Percentiles rank a stretch among this genome's conserved stretches.
These are phyloP conservation scores for Xestia rhomboidea DNA, from an alignment of 2,888 invertebrate species.

Conservation along the genomic window DNA sequence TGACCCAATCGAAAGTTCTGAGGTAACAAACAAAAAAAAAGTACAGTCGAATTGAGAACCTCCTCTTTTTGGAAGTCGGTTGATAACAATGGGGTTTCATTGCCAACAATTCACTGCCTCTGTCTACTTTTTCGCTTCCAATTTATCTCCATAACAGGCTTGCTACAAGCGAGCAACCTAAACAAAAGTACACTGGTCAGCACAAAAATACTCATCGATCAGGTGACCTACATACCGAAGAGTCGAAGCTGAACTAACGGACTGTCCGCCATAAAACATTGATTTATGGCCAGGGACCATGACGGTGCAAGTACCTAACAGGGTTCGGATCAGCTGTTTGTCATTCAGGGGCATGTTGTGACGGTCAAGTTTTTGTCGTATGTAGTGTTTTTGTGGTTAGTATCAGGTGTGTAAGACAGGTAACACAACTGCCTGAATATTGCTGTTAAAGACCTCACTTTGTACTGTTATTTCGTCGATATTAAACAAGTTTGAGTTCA, in stretches of 20 bases:
- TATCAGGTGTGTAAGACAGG: not conserved
- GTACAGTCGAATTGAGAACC: too few relatives aligned
- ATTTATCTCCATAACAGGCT: slow-evolving; percentile 43
- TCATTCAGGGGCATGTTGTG: slow-evolving; percentile 19
- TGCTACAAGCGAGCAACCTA: slow-evolving; percentile 34
- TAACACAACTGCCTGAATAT: not conserved
- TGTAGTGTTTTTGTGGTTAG: not conserved
- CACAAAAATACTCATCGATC: slow-evolving; percentile 53
- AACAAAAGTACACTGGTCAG: slow-evolving; percentile 39
- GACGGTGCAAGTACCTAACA: slow-evolving; percentile 28
- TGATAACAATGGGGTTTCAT: not conserved
- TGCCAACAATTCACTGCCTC: slow-evolving; percentile 1
- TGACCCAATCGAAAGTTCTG: too few relatives aligned
- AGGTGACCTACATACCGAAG: slow-evolving; percentile 63
- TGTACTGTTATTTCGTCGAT: not conserved
- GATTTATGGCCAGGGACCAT: slow-evolving; percentile 40
- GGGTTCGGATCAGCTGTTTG: slow-evolving; percentile 35
- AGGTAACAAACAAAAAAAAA: too few relatives aligned
- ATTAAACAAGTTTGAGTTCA: not conserved
- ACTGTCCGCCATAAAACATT: slow-evolving; percentile 43
- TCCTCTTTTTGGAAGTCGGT: too few relatives aligned
- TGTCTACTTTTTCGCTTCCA: not conserved
- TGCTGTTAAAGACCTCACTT: not conserved
- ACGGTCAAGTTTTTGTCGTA: not conserved
- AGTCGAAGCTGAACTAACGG: slow-evolving; percentile 31